A percentile compares a stretch with the other conserved stretches of the same genome.
phyloP scores from a whole-genome alignment of 2,113 vertebrate species.

The Oplegnathus fasciatus region DNA sequence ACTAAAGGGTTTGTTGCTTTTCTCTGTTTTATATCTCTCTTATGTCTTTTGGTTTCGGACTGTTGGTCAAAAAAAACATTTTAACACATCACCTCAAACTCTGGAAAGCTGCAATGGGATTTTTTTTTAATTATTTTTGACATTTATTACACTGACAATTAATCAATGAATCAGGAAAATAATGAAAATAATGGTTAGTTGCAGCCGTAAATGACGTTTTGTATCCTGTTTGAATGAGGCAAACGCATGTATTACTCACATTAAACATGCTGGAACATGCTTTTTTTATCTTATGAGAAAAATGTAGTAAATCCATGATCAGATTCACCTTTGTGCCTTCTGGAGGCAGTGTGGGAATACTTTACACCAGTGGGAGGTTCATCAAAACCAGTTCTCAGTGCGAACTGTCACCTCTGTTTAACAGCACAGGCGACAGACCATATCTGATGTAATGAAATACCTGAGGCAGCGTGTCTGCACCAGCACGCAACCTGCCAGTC shows the following conservation, averaged over 20 bases:
- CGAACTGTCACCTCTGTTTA: slow-evolving; percentile 19
- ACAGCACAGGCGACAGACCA: background rate
- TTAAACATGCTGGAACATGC: no score
- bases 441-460: slow-evolving; percentile 3
- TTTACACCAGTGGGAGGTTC: background rate
- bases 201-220: background rate
- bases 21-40: background rate
- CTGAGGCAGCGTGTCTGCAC: slow-evolving; percentile 38
- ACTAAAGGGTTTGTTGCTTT: background rate
- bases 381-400: slow-evolving; percentile 14
- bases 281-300: background rate
- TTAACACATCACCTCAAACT: background rate
- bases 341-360: slow-evolving; percentile 28
- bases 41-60: background rate
- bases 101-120: no score
- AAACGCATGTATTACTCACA: background rate
- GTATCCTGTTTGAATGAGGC: background rate
- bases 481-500: slow-evolving; percentile 53
- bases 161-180: no score
- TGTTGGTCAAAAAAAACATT: background rate
- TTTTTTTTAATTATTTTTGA: no score
- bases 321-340: background rate
- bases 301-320: no score
- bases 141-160: no score
- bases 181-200: no score